A percentile compares a stretch with the other conserved stretches of the same genome.
Evolutionary conservation across 2,797 vertebrate species (phyloP).

Genomic region (Molossus alvarezi): DNA sequence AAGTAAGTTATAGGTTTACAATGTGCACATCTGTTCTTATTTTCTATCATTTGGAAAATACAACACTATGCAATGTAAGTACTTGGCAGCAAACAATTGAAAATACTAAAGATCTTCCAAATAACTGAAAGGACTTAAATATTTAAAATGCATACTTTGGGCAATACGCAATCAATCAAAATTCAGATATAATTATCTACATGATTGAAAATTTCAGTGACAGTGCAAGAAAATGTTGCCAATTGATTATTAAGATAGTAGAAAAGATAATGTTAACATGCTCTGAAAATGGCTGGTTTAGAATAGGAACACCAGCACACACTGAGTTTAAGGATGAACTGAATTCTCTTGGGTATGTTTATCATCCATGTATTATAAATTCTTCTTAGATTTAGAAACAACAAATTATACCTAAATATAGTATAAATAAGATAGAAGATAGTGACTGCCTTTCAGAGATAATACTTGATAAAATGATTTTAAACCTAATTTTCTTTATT

Average conservation of each 20-base stretch:
- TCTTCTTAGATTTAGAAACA: conserved; percentile 28
- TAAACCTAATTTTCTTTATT: conserved; percentile 27
- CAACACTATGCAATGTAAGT: not conserved
- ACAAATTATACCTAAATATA: not conserved
- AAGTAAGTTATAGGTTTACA: conserved; percentile 44
- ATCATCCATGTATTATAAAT: not conserved
- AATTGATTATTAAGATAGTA: conserved; percentile 41
- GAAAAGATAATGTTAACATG: not conserved
- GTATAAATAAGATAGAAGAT: not conserved
- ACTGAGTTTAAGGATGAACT: not conserved
- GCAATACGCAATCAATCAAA: conserved; percentile 57
- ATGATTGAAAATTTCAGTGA: conserved; percentile 49
- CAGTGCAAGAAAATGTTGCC: not conserved
- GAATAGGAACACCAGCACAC: not conserved
- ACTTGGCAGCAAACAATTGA: not conserved
- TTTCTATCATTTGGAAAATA: conserved; percentile 25
- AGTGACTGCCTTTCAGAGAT: conserved; percentile 16
- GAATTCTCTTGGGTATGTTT: not conserved
- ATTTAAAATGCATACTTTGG: conserved; percentile 7
- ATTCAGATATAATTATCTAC: conserved; percentile 60
- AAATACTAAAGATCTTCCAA: conserved; percentile 3
- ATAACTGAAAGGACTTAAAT: not conserved
- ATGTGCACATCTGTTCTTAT: not conserved
- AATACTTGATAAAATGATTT: not conserved
- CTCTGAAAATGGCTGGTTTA: not conserved